phyloP scores from a whole-genome alignment of 2,888 invertebrate genomes.

The Synergus japonicus region DNA sequence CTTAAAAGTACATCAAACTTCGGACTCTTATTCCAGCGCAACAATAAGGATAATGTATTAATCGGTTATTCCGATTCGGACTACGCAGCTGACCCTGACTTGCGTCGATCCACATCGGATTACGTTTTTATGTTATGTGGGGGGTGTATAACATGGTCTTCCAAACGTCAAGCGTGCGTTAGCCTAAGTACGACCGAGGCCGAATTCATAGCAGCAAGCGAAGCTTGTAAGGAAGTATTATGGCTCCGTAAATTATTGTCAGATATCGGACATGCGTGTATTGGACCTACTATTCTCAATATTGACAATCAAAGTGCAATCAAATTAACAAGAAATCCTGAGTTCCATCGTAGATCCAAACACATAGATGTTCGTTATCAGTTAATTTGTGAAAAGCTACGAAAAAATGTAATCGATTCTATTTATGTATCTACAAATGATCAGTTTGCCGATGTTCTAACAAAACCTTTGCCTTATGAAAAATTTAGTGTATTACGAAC shows the following conservation, averaged over 20 bases:
- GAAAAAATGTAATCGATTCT: constrained; percentile 29
- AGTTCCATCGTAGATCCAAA: constrained; percentile 58
- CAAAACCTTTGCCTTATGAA: too few species aligned
- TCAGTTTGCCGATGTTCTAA: too few species aligned
- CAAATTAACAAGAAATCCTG: constrained; percentile 56
- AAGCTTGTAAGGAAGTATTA: constrained; percentile 55
- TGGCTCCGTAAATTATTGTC: constrained; percentile 48
- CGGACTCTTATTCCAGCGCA: too few species aligned
- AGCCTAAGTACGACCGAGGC: constrained; percentile 58
- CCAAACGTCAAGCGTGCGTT: constrained; percentile 54
- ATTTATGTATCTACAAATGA: too few species aligned
- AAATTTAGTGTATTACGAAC: too few species aligned
- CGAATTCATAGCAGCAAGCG: constrained; percentile 60
- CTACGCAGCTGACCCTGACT: background rate
- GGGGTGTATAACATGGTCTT: constrained; percentile 56
- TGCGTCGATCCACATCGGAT: background rate
- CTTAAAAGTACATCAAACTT: too few species aligned
- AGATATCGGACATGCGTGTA: too few species aligned
- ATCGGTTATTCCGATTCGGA: constrained; percentile 49
- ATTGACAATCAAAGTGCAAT: constrained; percentile 54
- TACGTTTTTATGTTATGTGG: constrained; percentile 44
- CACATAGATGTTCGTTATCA: constrained; percentile 59
- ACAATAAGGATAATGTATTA: constrained; percentile 44
- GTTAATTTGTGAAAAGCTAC: constrained; percentile 54
- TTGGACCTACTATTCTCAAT: too few species aligned